Conservation (phyloP, 2,888 invertebrate genomes). For the Scotopteryx bipunctaria region DNA sequence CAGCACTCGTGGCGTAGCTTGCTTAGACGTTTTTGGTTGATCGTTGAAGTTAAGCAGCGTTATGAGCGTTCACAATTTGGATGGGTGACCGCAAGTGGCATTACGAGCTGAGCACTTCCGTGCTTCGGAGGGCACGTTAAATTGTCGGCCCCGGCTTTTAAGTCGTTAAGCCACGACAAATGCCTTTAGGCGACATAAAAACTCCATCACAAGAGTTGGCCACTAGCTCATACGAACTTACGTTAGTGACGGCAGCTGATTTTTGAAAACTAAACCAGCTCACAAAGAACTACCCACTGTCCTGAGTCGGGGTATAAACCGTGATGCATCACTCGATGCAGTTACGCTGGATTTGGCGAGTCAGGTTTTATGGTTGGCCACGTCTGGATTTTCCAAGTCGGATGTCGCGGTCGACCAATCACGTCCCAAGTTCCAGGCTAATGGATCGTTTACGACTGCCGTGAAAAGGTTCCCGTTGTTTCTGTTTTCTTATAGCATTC, state of each 20-base stretch:
- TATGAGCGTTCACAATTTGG: too few species aligned
- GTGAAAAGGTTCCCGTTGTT: not conserved
- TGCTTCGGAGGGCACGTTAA: too few species aligned
- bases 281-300: slow-evolving; percentile 19
- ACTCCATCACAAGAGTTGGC: too few species aligned
- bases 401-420: slow-evolving; percentile 10
- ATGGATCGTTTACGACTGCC: slow-evolving; percentile 18
- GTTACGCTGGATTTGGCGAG: slow-evolving; percentile 17
- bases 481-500: not conserved
- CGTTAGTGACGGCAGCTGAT: not conserved
- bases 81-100: too few species aligned
- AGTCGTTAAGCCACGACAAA: too few species aligned
- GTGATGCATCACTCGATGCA: slow-evolving; percentile 33
- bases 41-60: too few species aligned
- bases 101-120: too few species aligned
- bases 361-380: slow-evolving; percentile 18
- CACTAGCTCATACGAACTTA: too few species aligned
- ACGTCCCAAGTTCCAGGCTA: slow-evolving; percentile 5
- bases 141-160: too few species aligned
- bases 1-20: too few species aligned
- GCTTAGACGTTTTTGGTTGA: too few species aligned
- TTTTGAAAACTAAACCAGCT: slow-evolving; percentile 4
- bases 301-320: slow-evolving; percentile 29
- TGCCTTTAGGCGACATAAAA: too few species aligned
- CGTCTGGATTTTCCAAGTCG: slow-evolving; percentile 11